Evolutionary conservation across 2,113 vertebrate genomes (phyloP), one percentile per base, ranked within the genome.

Genomic region (Phasianus colchicus): DNA sequence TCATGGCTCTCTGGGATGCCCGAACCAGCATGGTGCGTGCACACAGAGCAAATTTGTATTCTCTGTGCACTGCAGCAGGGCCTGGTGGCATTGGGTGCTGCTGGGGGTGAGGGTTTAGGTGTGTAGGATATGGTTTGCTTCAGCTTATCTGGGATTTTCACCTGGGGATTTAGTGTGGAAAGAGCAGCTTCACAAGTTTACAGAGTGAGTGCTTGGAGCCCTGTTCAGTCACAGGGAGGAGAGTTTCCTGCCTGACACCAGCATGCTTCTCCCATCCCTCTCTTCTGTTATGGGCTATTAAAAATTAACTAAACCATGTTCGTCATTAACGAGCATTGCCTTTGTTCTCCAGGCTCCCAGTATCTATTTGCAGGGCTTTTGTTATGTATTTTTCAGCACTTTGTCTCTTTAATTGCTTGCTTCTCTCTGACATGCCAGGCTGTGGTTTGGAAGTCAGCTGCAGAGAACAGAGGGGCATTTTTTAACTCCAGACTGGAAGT

Each of bases 371-470:
- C 60, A 80, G 60, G 36, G 79, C 43, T 91, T 95, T 93, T 96
- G 95, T 95, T 96, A 96, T 96, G 88, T 94, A 96, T 97, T 96
- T 97, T 97, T 97, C 90, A 97, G 93, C 87, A 96, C 91, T 97
- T 96, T 95, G 97, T 97, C 96, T 95, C 91, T 97, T 96, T 96
- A 96, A 97, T 96, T 96, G 93, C 71, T 94, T 7, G 4, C 88
- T 93, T 90, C 85, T 86, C 63, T 96, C 86, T 96, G 96, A 96
- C 89, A 60, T 73, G 48, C 60, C 4, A 19, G 61, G 60, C 86
- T 84, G 73, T 67, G 90, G 94, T 86, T 88, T 92, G 66, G 58
- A 89, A 94, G 81, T 87, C 93, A 87, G 84, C 89, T 89, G 88
- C 54, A 64, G 88, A 75, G 78, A 97, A 72, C 52, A 91, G 82